Base-by-base conservation (phyloP, 2,113 vertebrate genomes). In the Anoura caudifer region DNA sequence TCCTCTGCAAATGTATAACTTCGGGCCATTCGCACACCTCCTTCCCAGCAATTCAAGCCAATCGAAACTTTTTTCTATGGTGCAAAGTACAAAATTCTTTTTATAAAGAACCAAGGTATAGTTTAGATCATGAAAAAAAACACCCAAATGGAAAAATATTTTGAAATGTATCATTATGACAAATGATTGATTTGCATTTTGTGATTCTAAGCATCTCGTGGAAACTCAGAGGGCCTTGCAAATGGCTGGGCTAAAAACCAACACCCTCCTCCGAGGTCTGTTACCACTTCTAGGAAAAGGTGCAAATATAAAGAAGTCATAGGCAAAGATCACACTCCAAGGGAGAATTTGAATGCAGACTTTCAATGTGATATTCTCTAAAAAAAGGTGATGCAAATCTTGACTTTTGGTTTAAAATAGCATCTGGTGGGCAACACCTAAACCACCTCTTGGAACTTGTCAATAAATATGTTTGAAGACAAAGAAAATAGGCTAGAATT, bases 1-100 rank as follows among this genome's bases (percentile, higher is more conserved):
- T 98, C 93, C 98, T 98, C 97, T 96, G 97, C 95, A 98, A 98
- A 98, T 97, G 98, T 98, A 97, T 98, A 98, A 98, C 98, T 98
- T 61, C 87, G 98, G 98, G 98, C 98, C 26, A 83, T 98, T 98
- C 96, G 67, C 9, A 92, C 97, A 98, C 98, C 98, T 98, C 98
- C 98, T 98, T 97, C 97, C 96, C 94, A 97, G 97, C 96, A 98
- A 95, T 97, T 95, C 95, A 96, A 98, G 98, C 98, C 98, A 98
- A 97, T 91, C 97, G 96, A 98, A 98, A 98, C 92, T 95, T 95
- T 94, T 97, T 0, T 28, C 95, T 96, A 61, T 2, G 8, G 96
- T 69, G 94, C 96, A 98, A 97, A 98, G 97, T 97, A 97, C 61
- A 94, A 50, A 4, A 96, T 95, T 97, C 84, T 93, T 92, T 89